Percentiles rank a stretch among this genome's conserved stretches.
Evolutionary conservation across 2,888 invertebrate species (phyloP).

Genomic region (Holacanthella duospinosa): DNA sequence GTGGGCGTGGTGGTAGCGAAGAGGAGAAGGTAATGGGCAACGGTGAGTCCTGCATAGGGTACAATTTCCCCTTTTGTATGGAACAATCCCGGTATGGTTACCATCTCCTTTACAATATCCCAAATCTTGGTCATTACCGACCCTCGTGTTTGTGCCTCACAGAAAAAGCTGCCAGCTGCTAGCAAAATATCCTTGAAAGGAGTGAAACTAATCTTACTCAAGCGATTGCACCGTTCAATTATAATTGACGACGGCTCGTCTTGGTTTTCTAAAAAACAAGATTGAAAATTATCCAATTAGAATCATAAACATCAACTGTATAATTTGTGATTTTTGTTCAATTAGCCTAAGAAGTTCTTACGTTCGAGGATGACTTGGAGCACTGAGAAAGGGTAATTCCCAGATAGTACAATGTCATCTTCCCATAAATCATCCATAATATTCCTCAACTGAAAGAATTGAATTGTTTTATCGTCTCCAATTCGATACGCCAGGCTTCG

Average conservation of each 20-base stretch:
- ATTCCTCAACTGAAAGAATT: constrained; percentile 18
- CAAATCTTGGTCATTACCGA: constrained; percentile 16
- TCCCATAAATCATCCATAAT: constrained; percentile 12
- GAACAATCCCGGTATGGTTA: constrained; percentile 11
- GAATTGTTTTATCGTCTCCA: constrained; percentile 4
- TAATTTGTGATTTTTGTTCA: background rate
- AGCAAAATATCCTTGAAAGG: constrained; percentile 19
- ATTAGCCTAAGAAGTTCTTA: too few relatives aligned
- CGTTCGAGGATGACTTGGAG: constrained; percentile 1
- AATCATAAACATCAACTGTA: background rate
- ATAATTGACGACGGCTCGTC: constrained; percentile 10
- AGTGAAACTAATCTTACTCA: constrained; percentile 19
- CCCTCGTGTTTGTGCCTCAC: background rate
- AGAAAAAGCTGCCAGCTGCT: constrained; percentile 12
- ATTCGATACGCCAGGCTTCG: background rate
- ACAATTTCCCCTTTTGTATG: constrained; percentile 13
- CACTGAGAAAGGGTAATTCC: constrained; percentile 19
- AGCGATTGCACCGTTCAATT: constrained; percentile 15
- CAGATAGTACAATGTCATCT: constrained; percentile 15
- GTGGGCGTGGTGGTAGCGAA: constrained; percentile 15
- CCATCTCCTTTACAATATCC: constrained; percentile 18
- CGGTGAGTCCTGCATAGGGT: constrained; percentile 5
- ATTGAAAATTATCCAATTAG: background rate
- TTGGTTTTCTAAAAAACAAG: background rate
- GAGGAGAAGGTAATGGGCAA: constrained; percentile 13